Conservation (phyloP, 2,888 invertebrate genomes). For the Lasioglossum morio region DNA sequence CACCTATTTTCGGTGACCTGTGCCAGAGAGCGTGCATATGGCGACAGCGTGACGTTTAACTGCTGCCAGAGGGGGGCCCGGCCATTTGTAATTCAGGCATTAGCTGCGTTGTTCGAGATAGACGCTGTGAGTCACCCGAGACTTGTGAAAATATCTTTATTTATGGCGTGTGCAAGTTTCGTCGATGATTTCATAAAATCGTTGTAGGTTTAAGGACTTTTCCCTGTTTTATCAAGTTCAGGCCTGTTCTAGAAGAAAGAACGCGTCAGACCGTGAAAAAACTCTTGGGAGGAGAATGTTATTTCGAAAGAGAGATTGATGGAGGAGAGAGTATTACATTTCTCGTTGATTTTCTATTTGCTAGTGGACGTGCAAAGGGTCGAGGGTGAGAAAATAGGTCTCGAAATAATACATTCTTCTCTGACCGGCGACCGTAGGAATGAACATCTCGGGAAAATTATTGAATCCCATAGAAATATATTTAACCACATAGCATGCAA, state of each 20-base stretch:
- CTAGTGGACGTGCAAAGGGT: neutral
- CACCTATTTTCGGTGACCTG: slow-evolving; percentile 13
- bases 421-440: neutral
- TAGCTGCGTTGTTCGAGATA: neutral
- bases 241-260: neutral
- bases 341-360: slow-evolving; percentile 9
- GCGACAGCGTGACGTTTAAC: slow-evolving; percentile 10
- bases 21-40: neutral
- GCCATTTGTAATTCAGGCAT: slow-evolving; percentile 3
- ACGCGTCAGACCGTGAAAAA: neutral
- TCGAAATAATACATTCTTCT: neutral
- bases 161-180: neutral
- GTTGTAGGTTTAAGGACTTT: neutral
- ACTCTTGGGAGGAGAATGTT: slow-evolving; percentile 5
- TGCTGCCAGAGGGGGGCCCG: neutral
- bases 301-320: neutral
- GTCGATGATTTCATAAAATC: neutral
- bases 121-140: neutral
- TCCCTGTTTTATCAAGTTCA: neutral
- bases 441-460: neutral
- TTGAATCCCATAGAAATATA: neutral
- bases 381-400: neutral
- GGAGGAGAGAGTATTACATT: neutral
- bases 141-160: neutral
- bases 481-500: neutral